Conservation (phyloP, 1,140 invertebrate genomes). For the Aporrectodea caliginosa region DNA sequence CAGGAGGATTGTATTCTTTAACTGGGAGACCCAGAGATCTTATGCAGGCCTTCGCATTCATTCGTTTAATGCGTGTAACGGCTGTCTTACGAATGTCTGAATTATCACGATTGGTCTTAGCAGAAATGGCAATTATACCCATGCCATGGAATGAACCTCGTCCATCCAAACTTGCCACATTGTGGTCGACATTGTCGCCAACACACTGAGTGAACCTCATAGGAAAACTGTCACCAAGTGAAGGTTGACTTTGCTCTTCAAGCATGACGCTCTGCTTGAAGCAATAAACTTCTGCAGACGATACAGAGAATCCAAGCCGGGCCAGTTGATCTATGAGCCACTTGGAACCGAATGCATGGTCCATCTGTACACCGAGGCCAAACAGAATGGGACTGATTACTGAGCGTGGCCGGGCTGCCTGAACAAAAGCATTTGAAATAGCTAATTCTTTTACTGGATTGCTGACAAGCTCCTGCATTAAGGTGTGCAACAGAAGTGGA, state of each 20-base stretch:
- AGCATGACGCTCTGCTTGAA: not conserved
- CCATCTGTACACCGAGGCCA: not conserved
- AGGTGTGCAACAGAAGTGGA: not conserved
- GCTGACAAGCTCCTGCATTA: not conserved
- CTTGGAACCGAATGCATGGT: not conserved
- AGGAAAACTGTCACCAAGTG: not conserved
- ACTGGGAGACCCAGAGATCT: no score
- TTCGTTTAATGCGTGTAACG: no score
- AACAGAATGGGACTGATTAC: not conserved
- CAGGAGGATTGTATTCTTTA: no score
- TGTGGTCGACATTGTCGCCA: slow-evolving; percentile 45
- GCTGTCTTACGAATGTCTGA: no score
- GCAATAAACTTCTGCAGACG: not conserved
- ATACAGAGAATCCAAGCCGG: not conserved
- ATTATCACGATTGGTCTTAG: not conserved
- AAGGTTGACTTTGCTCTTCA: not conserved
- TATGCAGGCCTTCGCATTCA: no score
- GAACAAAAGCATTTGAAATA: not conserved
- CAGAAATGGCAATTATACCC: slow-evolving; percentile 38
- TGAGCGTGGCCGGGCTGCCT: not conserved
- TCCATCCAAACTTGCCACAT: slow-evolving; percentile 40
- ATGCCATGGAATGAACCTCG: slow-evolving; percentile 44
- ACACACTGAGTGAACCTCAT: slow-evolving; percentile 10
- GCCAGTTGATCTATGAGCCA: not conserved
- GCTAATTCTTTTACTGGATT: not conserved